Conservation (phyloP, 2,797 vertebrate species). For the Ceryle rudis region DNA sequence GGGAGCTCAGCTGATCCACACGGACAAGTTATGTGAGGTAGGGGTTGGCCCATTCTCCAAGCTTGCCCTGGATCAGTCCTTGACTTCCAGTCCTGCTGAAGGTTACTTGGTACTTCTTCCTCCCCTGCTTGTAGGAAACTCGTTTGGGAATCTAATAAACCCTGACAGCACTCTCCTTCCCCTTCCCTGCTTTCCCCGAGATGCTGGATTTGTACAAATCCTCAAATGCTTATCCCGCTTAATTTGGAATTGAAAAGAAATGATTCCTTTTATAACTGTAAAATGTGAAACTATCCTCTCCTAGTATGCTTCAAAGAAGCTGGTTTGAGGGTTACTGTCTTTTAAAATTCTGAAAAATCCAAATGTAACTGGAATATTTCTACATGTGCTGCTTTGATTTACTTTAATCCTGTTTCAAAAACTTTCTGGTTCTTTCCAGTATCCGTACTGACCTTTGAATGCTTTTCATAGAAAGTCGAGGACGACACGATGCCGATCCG, state of each 20-base stretch:
- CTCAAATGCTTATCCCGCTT: slow-evolving; percentile 4
- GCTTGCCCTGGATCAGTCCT: slow-evolving; percentile 79
- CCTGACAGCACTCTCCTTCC: slow-evolving; percentile 13
- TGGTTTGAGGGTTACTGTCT: neutral
- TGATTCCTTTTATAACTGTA: neutral
- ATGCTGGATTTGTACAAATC: neutral
- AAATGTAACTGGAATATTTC: slow-evolving; percentile 47
- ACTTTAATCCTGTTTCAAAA: slow-evolving; percentile 44
- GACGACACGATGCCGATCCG: slow-evolving; percentile 92
- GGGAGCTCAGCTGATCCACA: slow-evolving; percentile 83
- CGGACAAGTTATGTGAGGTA: slow-evolving; percentile 85
- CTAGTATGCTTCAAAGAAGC: slow-evolving; percentile 13
- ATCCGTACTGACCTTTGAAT: neutral
- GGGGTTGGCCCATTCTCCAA: slow-evolving; percentile 80
- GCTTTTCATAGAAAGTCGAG: slow-evolving; percentile 73
- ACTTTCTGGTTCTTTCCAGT: neutral
- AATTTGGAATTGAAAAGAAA: slow-evolving; percentile 38
- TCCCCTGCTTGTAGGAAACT: slow-evolving; percentile 50
- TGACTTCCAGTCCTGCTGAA: slow-evolving; percentile 72
- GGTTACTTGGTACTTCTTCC: slow-evolving; percentile 52
- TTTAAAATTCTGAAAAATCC: slow-evolving; percentile 36
- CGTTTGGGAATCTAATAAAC: slow-evolving; percentile 21
- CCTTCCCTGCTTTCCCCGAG: slow-evolving; percentile 26
- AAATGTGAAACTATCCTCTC: neutral
- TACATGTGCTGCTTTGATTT: slow-evolving; percentile 7